Percentiles rank a stretch among this genome's conserved stretches.
phyloP scores from a whole-genome alignment of 64 coral and sea anemone genomes.

The Montipora cactus region DNA sequence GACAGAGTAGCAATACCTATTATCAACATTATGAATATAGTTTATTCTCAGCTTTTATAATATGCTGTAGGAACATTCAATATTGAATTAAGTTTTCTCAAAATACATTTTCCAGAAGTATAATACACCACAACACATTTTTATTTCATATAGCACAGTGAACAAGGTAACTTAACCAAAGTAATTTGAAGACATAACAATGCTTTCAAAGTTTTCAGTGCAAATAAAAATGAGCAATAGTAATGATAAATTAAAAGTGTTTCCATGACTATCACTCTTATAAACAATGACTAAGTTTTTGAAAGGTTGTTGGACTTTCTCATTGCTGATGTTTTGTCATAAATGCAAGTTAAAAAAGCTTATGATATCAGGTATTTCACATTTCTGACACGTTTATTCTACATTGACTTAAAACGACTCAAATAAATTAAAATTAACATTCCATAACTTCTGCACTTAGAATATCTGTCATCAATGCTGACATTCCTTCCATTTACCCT shows the following conservation, averaged over 20 bases:
- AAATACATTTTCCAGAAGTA: constrained; percentile 27
- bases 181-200: background rate
- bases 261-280: no score
- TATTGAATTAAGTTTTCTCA: constrained; percentile 27
- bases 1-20: no score
- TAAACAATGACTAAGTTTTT: no score
- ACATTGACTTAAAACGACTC: constrained; percentile 14
- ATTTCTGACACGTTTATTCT: background rate
- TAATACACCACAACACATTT: background rate
- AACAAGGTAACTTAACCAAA: background rate
- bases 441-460: background rate
- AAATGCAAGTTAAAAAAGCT: no score
- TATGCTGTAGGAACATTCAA: constrained; percentile 24
- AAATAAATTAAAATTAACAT: constrained; percentile 43
- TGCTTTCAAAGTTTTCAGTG: no score
- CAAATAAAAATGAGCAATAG: no score
- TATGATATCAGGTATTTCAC: no score
- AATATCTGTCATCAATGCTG: background rate
- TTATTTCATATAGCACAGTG: background rate
- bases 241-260: no score
- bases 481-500: background rate
- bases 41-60: constrained; percentile 50
- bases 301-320: no score
- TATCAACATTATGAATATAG: background rate
- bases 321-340: no score